phyloP scores from a whole-genome alignment of 2,797 vertebrate genomes.

The Pseudocheirus occidentalis region DNA sequence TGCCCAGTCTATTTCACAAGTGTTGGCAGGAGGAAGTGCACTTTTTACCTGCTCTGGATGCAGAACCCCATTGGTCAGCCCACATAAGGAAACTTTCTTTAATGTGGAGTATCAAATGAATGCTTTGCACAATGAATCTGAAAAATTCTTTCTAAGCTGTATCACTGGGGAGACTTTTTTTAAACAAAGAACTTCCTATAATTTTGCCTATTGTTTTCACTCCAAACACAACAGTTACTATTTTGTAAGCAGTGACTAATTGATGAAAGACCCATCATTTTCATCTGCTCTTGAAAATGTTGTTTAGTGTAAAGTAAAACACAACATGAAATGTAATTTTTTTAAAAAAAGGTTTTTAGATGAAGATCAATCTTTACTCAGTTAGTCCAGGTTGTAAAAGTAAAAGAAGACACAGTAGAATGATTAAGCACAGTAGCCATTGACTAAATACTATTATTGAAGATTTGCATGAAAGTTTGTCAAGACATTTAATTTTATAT shows the following conservation, averaged over 20 bases:
- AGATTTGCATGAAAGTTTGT: background rate
- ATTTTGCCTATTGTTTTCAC: background rate
- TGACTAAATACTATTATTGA: background rate
- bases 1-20: background rate
- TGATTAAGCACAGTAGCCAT: background rate
- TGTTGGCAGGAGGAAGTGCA: background rate
- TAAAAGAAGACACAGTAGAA: background rate
- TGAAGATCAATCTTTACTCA: background rate
- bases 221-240: background rate
- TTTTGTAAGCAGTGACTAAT: background rate
- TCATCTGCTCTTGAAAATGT: background rate
- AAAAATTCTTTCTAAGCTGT: background rate
- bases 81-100: background rate
- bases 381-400: background rate
- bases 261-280: background rate
- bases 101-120: background rate
- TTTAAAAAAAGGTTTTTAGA: background rate
- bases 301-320: background rate
- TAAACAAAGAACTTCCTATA: background rate
- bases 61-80: background rate
- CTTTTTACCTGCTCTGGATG: background rate
- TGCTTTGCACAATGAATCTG: background rate
- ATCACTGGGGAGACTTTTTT: background rate
- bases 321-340: background rate
- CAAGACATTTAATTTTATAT: background rate